A percentile compares a stretch with the other conserved stretches of the same genome.
Evolutionary conservation across 2,797 vertebrate genomes (phyloP).

Genomic region (Hoplostethus atlanticus): DNA sequence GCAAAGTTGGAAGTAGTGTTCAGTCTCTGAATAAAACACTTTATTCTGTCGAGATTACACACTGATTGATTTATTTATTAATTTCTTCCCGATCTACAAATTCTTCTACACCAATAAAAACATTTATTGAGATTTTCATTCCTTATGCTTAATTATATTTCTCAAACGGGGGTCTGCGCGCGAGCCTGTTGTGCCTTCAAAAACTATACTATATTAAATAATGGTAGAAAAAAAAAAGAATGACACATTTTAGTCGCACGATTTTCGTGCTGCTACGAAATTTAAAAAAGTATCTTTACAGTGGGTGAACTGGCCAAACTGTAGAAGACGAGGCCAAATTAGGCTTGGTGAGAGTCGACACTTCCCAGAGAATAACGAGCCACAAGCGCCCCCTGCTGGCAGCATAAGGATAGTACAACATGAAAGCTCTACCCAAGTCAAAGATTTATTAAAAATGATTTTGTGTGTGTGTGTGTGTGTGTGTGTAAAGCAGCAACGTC

Average conservation of each 20-base stretch:
- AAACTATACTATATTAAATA: neutral
- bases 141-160: conserved; percentile 12
- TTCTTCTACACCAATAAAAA: neutral
- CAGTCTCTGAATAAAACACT: neutral
- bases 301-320: conserved; percentile 53
- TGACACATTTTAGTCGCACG: neutral
- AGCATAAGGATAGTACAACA: neutral
- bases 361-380: conserved; percentile 55
- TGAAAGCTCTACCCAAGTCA: neutral
- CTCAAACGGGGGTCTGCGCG: neutral
- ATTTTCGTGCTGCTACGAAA: conserved; percentile 16
- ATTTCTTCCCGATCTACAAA: neutral
- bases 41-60: neutral
- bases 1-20: conserved; percentile 34
- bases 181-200: neutral
- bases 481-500: too few species aligned
- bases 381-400: conserved; percentile 81
- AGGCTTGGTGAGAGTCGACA: conserved; percentile 6
- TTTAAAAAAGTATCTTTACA: conserved; percentile 27
- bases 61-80: neutral
- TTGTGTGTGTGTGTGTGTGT: neutral
- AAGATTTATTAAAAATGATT: neutral
- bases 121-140: neutral
- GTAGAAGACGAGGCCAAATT: conserved; percentile 49
- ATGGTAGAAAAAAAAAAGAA: neutral